Evolutionary conservation across 2,113 vertebrate genomes (phyloP).

Genomic region (Spilogale gracilis): DNA sequence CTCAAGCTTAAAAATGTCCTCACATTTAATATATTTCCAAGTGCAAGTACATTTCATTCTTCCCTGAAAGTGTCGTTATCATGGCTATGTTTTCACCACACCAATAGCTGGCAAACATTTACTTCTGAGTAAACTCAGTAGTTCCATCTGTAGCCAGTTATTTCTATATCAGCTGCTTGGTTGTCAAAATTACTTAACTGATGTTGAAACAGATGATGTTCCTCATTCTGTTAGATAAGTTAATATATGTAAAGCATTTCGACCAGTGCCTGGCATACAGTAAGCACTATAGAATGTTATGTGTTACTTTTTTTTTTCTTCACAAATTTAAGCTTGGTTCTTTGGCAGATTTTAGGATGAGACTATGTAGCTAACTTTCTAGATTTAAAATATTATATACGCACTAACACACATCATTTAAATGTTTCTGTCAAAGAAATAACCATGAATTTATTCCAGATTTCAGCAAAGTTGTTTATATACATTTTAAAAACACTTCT

Average conservation of each 20-base stretch:
- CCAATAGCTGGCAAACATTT: constrained; percentile 26
- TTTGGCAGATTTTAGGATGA: constrained; percentile 41
- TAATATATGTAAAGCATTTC: constrained; percentile 60
- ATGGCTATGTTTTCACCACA: constrained; percentile 27
- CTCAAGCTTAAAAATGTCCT: constrained; percentile 35
- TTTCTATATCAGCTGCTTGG: constrained; percentile 48
- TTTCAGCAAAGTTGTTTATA: not conserved
- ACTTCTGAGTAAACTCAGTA: constrained; percentile 56
- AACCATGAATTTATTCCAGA: not conserved
- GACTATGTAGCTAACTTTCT: not conserved
- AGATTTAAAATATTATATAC: constrained; percentile 34
- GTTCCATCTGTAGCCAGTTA: constrained; percentile 59
- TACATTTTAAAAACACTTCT: constrained; percentile 28
- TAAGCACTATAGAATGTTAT: not conserved
- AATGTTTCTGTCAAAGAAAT: constrained; percentile 5
- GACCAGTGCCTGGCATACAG: not conserved
- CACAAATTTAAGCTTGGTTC: not conserved
- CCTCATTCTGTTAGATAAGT: constrained; percentile 56
- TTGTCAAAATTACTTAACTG: constrained; percentile 66
- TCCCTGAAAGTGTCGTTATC: not conserved
- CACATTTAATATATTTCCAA: constrained; percentile 60
- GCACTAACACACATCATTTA: not conserved
- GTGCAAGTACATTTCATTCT: constrained; percentile 35
- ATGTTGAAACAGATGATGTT: constrained; percentile 63
- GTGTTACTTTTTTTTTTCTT: not conserved